A percentile compares a stretch with the other conserved stretches of the same genome.
phyloP scores from a whole-genome alignment of 2,113 vertebrate genomes.

The Delphinapterus leucas region DNA sequence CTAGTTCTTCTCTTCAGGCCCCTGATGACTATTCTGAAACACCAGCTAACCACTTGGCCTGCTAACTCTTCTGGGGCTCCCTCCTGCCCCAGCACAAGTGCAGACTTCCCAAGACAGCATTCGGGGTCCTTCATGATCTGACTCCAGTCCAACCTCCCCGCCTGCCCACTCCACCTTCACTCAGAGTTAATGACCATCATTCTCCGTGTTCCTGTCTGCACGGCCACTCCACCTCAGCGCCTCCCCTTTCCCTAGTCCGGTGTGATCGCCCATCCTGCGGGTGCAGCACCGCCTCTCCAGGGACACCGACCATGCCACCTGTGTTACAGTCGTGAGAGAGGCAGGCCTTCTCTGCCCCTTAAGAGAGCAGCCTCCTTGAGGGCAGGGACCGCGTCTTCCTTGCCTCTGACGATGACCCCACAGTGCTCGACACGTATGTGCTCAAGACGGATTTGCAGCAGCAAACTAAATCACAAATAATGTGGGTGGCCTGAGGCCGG shows the following conservation, averaged over 20 bases:
- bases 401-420: background rate
- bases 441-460: background rate
- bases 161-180: background rate
- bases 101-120: background rate
- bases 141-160: background rate
- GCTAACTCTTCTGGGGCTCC: background rate
- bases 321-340: background rate
- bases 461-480: background rate
- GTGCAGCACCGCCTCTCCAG: background rate
- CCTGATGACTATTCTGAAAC: background rate
- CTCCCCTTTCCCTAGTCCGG: background rate
- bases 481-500: background rate
- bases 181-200: accelerated
- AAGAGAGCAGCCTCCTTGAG: background rate
- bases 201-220: background rate
- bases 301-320: background rate
- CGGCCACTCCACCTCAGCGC: background rate
- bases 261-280: accelerated
- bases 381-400: background rate
- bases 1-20: background rate
- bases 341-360: background rate
- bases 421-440: background rate
- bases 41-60: background rate
- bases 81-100: background rate
- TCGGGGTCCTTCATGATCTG: background rate